Evolutionary conservation across 2,888 invertebrate species (phyloP).

Genomic region (Isoperla grammatica): DNA sequence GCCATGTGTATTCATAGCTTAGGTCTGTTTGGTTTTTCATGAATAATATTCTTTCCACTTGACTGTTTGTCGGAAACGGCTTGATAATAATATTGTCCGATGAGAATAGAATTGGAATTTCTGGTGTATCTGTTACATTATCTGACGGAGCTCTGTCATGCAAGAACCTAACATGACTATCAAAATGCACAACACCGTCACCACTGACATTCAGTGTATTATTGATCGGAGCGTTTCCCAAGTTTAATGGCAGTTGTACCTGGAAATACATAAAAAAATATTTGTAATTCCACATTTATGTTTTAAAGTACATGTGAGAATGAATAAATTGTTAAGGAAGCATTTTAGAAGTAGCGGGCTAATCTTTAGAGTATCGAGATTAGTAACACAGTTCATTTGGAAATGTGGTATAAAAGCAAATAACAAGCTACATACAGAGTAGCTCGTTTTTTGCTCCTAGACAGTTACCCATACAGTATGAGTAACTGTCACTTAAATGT

Average conservation of each 20-base stretch:
- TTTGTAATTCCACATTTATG: no score
- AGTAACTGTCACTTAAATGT: no score
- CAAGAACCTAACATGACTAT: neutral
- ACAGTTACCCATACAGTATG: no score
- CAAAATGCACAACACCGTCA: conserved; percentile 25
- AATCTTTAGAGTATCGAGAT: no score
- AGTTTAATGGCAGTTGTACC: conserved; percentile 25
- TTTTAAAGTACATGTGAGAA: no score
- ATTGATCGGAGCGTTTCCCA: conserved; percentile 27
- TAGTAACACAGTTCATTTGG: no score
- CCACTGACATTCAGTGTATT: conserved; percentile 29
- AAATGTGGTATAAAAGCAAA: no score
- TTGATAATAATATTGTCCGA: conserved; percentile 39
- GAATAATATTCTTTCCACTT: conserved; percentile 40
- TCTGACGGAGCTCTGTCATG: neutral
- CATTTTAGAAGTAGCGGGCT: no score
- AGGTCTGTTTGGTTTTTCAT: conserved; percentile 38
- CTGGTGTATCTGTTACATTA: neutral
- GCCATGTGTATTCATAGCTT: no score
- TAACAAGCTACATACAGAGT: no score
- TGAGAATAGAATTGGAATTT: conserved; percentile 40
- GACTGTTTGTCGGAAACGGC: conserved; percentile 39
- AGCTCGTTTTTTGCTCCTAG: no score
- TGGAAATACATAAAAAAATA: conserved; percentile 20
- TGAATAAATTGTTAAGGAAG: no score